Conservation (phyloP, 2,888 invertebrate genomes). For the Osedax frankpressi region DNA sequence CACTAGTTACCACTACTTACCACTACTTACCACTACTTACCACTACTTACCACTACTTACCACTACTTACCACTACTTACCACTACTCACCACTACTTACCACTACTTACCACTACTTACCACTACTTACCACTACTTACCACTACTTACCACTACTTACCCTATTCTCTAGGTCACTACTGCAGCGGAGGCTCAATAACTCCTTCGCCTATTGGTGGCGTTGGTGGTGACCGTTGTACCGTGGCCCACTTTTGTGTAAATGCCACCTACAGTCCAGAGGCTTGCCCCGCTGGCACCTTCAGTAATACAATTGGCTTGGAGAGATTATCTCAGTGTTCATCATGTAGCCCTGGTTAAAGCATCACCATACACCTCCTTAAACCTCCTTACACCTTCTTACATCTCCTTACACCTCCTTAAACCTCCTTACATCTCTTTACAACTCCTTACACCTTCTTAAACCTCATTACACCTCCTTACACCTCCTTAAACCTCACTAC, state of each 20-base stretch:
- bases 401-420: too few relatives aligned
- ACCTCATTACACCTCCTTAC: too few relatives aligned
- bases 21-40: not conserved
- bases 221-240: constrained; percentile 35
- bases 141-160: not conserved
- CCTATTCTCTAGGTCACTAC: constrained; percentile 33
- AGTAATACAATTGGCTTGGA: constrained; percentile 28
- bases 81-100: too few relatives aligned
- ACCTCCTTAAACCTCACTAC: too few relatives aligned
- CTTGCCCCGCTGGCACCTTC: constrained; percentile 40
- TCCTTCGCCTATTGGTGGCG: constrained; percentile 31
- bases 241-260: constrained; percentile 40
- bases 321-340: constrained; percentile 31
- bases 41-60: not conserved
- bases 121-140: not conserved
- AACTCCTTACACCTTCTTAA: too few relatives aligned
- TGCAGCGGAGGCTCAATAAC: constrained; percentile 32
- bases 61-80: too few relatives aligned
- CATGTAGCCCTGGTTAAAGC: constrained; percentile 38
- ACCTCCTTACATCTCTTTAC: too few relatives aligned
- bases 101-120: not conserved
- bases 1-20: not conserved
- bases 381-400: too few relatives aligned
- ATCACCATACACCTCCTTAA: too few relatives aligned
- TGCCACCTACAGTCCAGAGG: constrained; percentile 32